These are phyloP conservation scores for Metellina segmentata DNA, from an alignment of 2,888 invertebrate species.

Conservation along the genomic window DNA sequence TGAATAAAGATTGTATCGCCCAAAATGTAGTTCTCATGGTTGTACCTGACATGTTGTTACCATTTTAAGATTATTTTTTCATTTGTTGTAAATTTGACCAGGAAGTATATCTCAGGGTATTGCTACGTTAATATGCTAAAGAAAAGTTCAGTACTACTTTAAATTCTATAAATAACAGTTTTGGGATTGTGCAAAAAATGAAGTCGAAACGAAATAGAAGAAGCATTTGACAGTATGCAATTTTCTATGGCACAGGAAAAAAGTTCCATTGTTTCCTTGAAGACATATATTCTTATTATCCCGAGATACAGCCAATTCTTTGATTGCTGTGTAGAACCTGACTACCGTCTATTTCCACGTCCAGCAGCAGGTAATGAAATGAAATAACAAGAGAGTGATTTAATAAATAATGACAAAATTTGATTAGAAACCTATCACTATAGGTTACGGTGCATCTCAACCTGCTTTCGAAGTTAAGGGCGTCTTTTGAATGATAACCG, in stretches of 20 bases:
- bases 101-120: no score
- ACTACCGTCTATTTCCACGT: background rate
- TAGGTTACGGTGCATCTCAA: slow-evolving; percentile 30
- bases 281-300: background rate
- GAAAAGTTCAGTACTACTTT: no score
- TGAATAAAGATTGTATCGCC: no score
- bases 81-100: no score
- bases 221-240: background rate
- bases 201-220: no score
- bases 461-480: slow-evolving; percentile 10
- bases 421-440: slow-evolving; percentile 24
- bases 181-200: no score
- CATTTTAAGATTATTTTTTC: no score
- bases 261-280: background rate
- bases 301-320: background rate
- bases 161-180: no score
- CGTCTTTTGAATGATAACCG: slow-evolving; percentile 50
- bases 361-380: background rate
- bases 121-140: no score
- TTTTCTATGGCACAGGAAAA: background rate
- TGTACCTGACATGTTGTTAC: no score
- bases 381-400: background rate
- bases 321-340: background rate
- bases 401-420: slow-evolving; percentile 18
- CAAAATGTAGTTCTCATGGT: no score